Evolutionary conservation across 2,888 invertebrate genomes (phyloP).

Genomic region (Chouioia cunea): DNA sequence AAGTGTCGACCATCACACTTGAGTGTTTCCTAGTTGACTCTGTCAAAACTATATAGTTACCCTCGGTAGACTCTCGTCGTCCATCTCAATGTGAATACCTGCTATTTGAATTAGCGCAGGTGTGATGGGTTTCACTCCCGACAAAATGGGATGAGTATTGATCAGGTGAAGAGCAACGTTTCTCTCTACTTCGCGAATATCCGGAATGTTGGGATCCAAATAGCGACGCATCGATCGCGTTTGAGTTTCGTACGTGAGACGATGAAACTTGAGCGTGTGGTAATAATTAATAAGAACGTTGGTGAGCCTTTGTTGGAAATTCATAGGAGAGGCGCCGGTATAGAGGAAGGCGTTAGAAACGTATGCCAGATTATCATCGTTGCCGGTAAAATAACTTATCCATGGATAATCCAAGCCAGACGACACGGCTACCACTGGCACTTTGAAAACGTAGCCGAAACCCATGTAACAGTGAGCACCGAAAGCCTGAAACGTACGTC

Average conservation of each 20-base stretch:
- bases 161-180: conserved; percentile 69
- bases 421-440: conserved; percentile 73
- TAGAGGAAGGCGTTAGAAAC: conserved; percentile 67
- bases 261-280: conserved; percentile 28
- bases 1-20: too few relatives aligned
- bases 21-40: too few relatives aligned
- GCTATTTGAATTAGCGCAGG: conserved; percentile 70
- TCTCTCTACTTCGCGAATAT: conserved; percentile 67
- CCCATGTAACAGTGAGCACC: conserved; percentile 75
- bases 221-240: conserved; percentile 50
- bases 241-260: conserved; percentile 41
- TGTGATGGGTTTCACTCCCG: conserved; percentile 67
- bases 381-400: conserved; percentile 71
- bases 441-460: conserved; percentile 71
- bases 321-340: conserved; percentile 8
- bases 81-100: conserved; percentile 68
- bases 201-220: conserved; percentile 60
- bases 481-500: conserved; percentile 64
- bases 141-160: conserved; percentile 70
- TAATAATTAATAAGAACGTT: conserved; percentile 45
- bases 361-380: conserved; percentile 74
- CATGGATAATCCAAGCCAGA: conserved; percentile 73
- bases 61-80: conserved; percentile 6
- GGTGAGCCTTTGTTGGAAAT: conserved; percentile 51
- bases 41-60: conserved; percentile 21